Base-by-base conservation (phyloP, 2,113 vertebrate genomes). In the Procapra przewalskii region DNA sequence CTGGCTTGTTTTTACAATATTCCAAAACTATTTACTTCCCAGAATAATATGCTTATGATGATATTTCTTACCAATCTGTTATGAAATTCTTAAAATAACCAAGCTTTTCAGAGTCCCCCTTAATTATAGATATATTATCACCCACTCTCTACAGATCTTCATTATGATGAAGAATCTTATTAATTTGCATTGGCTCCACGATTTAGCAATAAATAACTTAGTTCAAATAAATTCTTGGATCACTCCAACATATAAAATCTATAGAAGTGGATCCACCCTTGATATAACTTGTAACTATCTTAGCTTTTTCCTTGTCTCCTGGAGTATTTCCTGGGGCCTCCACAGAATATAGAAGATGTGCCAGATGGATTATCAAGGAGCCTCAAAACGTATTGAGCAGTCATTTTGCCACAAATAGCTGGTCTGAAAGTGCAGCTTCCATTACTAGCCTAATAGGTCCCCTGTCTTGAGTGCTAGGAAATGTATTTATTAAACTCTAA, bases 401-500 rank as follows among this genome's bases (percentile, higher is more conserved):
- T 95, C 88, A 94, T 95, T 85, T 96, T 92, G 59, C 77, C 64
- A 88, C 85, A 95, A 97, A 97, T 87, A 92, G 75, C 60, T 57
- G n/a, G 15, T 88, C 43, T 60, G 71, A 94, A 97, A 96, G 57
- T 67, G 29, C 33, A 88, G 84, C 31, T 96, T 97, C 88, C 21
- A 97, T 96, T 97, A 57, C 75, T 92, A 45, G 36, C 31, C 75
- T 97, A 97, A 97, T 84, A 94, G 84, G 21, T 90, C 40, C 48
- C 29, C 57, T 79, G 60, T 84, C 71, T 40, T 95, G 90, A 93
- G 85, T 64, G 45, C 52, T 80, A 10, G 91, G 64, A 97, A 97
- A 92, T 57, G 40, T 93, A 82, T 94, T 97, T 97, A 97, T 90
- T 96, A 98, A 95, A 94, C 29, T 90, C 88, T 40, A 88, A 97